Conservation (phyloP, 1,140 invertebrate genomes). For the Magallana gigas region DNA sequence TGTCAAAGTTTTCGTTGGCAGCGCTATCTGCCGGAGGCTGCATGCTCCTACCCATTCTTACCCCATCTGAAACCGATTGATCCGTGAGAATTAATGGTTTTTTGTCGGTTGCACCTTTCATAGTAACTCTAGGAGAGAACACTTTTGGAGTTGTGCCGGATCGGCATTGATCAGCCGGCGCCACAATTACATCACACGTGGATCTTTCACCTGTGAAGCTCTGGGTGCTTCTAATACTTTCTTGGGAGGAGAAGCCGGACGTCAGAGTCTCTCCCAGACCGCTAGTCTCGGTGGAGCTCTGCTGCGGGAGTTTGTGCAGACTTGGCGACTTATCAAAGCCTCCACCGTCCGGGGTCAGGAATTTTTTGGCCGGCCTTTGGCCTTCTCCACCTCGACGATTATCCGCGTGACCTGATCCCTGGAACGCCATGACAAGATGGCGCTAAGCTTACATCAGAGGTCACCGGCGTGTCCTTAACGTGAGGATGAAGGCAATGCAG, state of each 20-base stretch:
- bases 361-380: conserved; percentile 39
- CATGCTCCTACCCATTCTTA: conserved; percentile 35
- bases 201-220: conserved; percentile 45
- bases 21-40: conserved; percentile 45
- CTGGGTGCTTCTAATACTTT: conserved; percentile 70
- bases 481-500: background rate
- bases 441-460: background rate
- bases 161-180: conserved; percentile 17
- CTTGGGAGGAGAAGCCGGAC: conserved; percentile 74
- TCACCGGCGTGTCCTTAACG: background rate
- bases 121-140: conserved; percentile 8
- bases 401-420: conserved; percentile 37
- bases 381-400: conserved; percentile 38
- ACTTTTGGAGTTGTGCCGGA: conserved; percentile 47
- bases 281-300: conserved; percentile 76
- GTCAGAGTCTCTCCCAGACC: conserved; percentile 74
- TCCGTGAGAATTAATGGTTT: conserved; percentile 43
- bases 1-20: conserved; percentile 57
- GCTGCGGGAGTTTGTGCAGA: conserved; percentile 68
- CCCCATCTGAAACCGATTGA: background rate
- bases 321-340: conserved; percentile 65
- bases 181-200: background rate
- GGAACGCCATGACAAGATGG: background rate
- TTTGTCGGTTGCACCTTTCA: conserved; percentile 44
- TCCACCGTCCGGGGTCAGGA: conserved; percentile 52